A percentile compares a stretch with the other conserved stretches of the same genome.
phyloP scores from a whole-genome alignment of 2,888 invertebrate species.

The Noctua comes region DNA sequence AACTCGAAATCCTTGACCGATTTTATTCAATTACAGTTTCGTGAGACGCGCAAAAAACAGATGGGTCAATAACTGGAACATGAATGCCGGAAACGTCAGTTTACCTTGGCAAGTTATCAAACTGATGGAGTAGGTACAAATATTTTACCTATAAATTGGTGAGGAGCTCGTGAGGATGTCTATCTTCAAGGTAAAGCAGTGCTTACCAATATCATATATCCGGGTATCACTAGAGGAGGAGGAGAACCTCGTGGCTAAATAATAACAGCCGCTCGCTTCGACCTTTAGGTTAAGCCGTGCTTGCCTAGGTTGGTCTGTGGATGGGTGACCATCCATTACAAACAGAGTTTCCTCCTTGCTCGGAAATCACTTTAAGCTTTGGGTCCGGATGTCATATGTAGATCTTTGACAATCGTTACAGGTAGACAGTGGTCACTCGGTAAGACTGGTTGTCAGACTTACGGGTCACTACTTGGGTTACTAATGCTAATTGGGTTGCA shows the following conservation, averaged over 20 bases:
- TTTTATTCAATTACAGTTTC: constrained; percentile 29
- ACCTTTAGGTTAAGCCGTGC: background rate
- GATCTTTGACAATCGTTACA: too few species aligned
- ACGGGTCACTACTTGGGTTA: too few species aligned
- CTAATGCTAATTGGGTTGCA: too few species aligned
- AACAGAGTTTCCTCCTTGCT: background rate
- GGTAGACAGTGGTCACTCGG: too few species aligned
- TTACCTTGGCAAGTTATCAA: constrained; percentile 29
- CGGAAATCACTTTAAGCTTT: background rate
- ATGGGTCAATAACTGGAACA: constrained; percentile 55
- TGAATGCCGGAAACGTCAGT: constrained; percentile 28
- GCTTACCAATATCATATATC: too few species aligned
- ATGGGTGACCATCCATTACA: background rate
- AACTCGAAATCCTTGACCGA: constrained; percentile 19
- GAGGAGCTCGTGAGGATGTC: background rate
- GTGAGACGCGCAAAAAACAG: constrained; percentile 51
- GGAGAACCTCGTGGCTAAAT: too few species aligned
- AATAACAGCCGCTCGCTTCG: too few species aligned
- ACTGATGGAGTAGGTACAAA: background rate
- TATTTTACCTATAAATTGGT: background rate
- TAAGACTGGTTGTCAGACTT: too few species aligned
- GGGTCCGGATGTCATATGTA: too few species aligned
- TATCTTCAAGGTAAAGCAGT: background rate
- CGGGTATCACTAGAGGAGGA: too few species aligned
- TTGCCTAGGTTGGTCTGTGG: background rate